Base-by-base conservation (phyloP, 2,113 vertebrate genomes). In the Sander vitreus region DNA sequence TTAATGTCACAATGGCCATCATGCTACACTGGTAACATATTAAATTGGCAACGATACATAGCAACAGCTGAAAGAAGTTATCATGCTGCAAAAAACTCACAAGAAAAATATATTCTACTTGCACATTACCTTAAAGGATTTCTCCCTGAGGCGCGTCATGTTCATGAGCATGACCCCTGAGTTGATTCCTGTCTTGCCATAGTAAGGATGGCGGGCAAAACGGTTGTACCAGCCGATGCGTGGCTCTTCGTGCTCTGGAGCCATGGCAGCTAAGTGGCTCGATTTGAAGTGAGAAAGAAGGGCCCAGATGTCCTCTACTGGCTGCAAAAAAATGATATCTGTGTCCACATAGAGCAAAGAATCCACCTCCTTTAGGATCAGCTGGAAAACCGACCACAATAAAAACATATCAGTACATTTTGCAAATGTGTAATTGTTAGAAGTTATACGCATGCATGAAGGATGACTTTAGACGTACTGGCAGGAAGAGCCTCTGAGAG, bases 121-220 rank as follows among this genome's bases (percentile, higher is more conserved):
- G 10, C 25, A 23, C 27, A n/a, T 64, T 88, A 95, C 98, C 97
- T 97, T 98, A 89, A 99, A 99, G 88, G 93, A 89, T 64, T 96
- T 98, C 73, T 93, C 95, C 93, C 98, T 96, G 87, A 99, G 96
- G 73, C 98, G 96, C 0, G 97, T 98, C 97, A 99, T 97, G 86
- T 99, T 99, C 97, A 99, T 99, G 55, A 99, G 93, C 97, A 99
- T 99, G 74, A 99, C 98, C 81, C 98, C 98, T 66, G 98, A 99
- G 95, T 99, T 99, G 55, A 99, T 85, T 73, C 98, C 98, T 2
- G 97, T 99, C 79, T 88, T 94, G 80, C 98, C 98, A 16, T 97
- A 97, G 90, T 97, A 99, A 2, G 98, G 98, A 76, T 99, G 98
- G 25, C 98, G 96, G 39, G 97, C 96, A 88, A 99, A 99, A 25